These are phyloP conservation scores for Tetramorium simillimum DNA, from an alignment of 1,140 invertebrate species.

Conservation along the genomic window DNA sequence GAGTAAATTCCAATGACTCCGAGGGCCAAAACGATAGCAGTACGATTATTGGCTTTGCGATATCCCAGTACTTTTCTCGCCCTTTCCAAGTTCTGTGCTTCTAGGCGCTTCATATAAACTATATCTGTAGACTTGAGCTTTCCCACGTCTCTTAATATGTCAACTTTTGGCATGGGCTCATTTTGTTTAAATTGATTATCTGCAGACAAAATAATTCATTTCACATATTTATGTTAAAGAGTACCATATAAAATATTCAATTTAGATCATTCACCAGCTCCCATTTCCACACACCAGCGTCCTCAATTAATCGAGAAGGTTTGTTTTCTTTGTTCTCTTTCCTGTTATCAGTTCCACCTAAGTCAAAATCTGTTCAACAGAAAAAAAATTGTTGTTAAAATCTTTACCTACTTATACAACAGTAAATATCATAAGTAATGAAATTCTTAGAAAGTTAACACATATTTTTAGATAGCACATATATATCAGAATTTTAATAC, in stretches of 20 bases:
- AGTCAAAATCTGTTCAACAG: not conserved
- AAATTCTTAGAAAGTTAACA: not conserved
- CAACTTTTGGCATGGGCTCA: slow-evolving; percentile 85
- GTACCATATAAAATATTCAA: not conserved
- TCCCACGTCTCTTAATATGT: slow-evolving; percentile 81
- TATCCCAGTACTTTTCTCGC: slow-evolving; percentile 88
- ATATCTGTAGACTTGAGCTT: slow-evolving; percentile 88
- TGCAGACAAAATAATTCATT: slow-evolving; percentile 35
- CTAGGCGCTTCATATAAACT: slow-evolving; percentile 92
- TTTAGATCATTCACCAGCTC: slow-evolving; percentile 35
- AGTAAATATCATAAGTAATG: not conserved
- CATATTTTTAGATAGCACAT: not conserved
- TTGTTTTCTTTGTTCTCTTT: not conserved
- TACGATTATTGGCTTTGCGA: slow-evolving; percentile 88
- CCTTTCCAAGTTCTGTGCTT: slow-evolving; percentile 90
- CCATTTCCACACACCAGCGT: slow-evolving; percentile 29
- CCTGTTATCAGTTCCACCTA: not conserved
- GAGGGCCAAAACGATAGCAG: slow-evolving; percentile 87
- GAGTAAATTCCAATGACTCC: slow-evolving; percentile 91
- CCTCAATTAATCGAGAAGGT: not conserved
- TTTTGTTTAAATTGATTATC: not conserved
- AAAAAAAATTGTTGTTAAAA: not conserved
- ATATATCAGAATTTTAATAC: not conserved
- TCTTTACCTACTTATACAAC: not conserved
- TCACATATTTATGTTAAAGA: not conserved